Evolutionary conservation across 1,140 invertebrate species (phyloP).

Genomic region (Drosophila sechellia): DNA sequence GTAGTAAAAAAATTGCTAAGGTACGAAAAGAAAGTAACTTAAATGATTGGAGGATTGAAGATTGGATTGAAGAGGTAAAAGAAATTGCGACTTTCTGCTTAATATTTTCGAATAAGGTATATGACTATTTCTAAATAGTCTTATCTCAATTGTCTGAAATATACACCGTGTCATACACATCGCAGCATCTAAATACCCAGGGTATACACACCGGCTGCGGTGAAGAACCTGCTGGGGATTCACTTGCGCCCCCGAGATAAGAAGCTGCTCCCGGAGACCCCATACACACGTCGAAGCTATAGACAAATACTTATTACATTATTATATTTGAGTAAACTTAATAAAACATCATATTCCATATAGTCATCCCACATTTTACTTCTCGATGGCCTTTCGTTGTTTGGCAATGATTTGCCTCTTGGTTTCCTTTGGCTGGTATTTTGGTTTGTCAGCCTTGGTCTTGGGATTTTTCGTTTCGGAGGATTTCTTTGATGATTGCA

Average conservation of each 20-base stretch:
- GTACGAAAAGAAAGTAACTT: too few species aligned
- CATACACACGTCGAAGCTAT: background rate
- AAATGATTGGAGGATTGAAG: too few species aligned
- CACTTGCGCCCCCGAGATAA: slow-evolving; percentile 54
- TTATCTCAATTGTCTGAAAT: too few species aligned
- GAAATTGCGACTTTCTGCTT: too few species aligned
- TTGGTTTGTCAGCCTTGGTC: background rate
- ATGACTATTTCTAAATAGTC: too few species aligned
- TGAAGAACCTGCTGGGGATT: slow-evolving; percentile 57
- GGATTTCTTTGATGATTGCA: background rate
- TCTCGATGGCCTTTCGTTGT: slow-evolving; percentile 31
- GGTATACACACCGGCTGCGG: slow-evolving; percentile 26
- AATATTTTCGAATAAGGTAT: too few species aligned
- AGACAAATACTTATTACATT: slow-evolving; percentile 9
- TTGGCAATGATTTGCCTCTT: slow-evolving; percentile 39
- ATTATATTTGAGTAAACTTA: slow-evolving; percentile 13
- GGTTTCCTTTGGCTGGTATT: slow-evolving; percentile 7
- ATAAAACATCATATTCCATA: slow-evolving; percentile 7
- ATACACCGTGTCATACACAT: too few species aligned
- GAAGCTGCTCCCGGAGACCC: slow-evolving; percentile 30
- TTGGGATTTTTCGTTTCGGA: background rate
- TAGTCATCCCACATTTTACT: slow-evolving; percentile 7
- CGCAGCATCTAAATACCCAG: background rate
- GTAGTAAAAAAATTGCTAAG: too few species aligned
- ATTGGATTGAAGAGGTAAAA: too few species aligned